phyloP scores from a whole-genome alignment of 2,888 invertebrate species.

The Aelia acuminata region DNA sequence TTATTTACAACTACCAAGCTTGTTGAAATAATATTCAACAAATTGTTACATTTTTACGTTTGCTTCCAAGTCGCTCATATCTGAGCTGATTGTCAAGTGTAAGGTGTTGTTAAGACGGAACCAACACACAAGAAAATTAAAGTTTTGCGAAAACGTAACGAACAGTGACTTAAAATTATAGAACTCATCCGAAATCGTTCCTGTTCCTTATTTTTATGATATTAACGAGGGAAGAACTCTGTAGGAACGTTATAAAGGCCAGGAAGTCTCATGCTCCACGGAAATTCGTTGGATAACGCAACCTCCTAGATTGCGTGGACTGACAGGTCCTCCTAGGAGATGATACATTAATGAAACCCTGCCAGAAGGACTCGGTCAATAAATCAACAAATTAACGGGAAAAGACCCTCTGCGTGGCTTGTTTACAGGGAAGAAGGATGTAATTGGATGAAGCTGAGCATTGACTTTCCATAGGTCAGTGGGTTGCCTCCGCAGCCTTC shows the following conservation, averaged over 20 bases:
- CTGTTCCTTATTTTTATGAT: neutral
- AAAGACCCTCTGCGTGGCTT: neutral
- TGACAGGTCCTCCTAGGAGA: neutral
- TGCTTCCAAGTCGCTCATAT: too few species aligned
- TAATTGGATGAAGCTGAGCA: conserved; percentile 16
- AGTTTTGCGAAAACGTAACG: too few species aligned
- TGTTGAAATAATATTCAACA: too few species aligned
- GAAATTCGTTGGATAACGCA: neutral
- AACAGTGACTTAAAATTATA: too few species aligned
- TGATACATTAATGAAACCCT: conserved; percentile 14
- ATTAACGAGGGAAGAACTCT: neutral
- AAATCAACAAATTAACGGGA: conserved; percentile 32
- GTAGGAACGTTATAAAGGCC: neutral
- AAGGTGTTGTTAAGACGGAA: too few species aligned
- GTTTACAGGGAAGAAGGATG: conserved; percentile 1
- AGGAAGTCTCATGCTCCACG: neutral
- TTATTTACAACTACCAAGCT: too few species aligned
- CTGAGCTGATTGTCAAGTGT: too few species aligned
- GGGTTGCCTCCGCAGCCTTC: conserved; percentile 7
- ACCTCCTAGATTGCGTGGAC: neutral
- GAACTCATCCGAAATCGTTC: too few species aligned
- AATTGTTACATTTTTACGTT: too few species aligned
- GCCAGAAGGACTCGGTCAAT: conserved; percentile 6
- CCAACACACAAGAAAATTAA: too few species aligned
- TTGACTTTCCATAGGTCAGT: conserved; percentile 10